Conservation (phyloP, 2,113 vertebrate genomes). For the Bubo bubo region DNA sequence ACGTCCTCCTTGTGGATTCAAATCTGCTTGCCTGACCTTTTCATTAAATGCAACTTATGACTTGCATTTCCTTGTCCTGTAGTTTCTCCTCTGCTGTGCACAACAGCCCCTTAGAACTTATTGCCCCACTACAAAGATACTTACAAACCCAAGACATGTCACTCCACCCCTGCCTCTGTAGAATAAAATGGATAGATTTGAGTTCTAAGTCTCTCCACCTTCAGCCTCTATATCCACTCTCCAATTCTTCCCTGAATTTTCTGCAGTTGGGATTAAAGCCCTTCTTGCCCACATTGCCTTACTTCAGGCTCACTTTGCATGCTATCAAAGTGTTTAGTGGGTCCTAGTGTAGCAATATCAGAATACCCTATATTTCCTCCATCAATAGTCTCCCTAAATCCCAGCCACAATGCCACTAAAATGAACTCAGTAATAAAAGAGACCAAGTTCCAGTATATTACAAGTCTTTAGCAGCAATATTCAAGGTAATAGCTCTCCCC, state of each 20-base stretch:
- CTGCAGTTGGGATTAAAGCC: too few species aligned
- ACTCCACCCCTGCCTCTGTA: accelerated
- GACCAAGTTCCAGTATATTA: constrained; percentile 26
- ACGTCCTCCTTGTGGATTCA: accelerated
- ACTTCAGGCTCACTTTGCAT: not conserved
- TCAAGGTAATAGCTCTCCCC: constrained; percentile 37
- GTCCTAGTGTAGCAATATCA: accelerated
- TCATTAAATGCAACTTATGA: too few species aligned
- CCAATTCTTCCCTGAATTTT: not conserved
- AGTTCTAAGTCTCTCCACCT: not conserved
- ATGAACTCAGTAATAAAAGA: not conserved
- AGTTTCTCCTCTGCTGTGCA: not conserved
- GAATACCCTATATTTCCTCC: not conserved
- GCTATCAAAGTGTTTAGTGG: accelerated
- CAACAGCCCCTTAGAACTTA: not conserved
- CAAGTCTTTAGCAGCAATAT: constrained; percentile 48
- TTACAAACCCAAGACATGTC: not conserved
- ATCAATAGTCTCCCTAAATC: not conserved
- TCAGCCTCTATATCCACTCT: too few species aligned
- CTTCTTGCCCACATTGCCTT: accelerated
- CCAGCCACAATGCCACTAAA: not conserved
- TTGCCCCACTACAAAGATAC: too few species aligned
- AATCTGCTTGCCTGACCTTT: not conserved
- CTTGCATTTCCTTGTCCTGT: not conserved
- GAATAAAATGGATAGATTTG: accelerated